A percentile compares a stretch with the other conserved stretches of the same genome.
Conservation (phyloP, 2,888 invertebrate species). For the Pseudolycoriella hygida region DNA sequence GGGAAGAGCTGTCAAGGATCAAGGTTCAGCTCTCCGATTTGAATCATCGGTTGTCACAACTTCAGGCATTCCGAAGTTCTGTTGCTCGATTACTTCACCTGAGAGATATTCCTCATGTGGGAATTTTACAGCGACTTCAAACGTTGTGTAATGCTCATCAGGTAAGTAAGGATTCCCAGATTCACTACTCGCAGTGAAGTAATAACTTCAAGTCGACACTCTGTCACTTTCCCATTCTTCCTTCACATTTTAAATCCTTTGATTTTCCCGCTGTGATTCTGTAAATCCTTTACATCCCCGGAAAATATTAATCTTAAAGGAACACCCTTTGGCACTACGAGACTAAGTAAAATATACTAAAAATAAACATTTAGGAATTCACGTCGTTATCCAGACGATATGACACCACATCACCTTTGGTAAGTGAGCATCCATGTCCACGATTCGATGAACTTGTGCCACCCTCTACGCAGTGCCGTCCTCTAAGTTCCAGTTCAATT, state of each 20-base stretch:
- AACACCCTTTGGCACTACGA: no score
- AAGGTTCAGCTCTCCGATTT: slow-evolving; percentile 59
- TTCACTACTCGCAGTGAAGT: no score
- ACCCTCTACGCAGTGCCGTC: slow-evolving; percentile 22
- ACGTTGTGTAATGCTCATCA: slow-evolving; percentile 74
- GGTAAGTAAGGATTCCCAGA: slow-evolving; percentile 28
- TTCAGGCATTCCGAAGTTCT: slow-evolving; percentile 59
- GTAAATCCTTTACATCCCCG: no score
- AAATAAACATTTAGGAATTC: slow-evolving; percentile 37
- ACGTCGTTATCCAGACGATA: slow-evolving; percentile 63
- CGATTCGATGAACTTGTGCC: slow-evolving; percentile 24
- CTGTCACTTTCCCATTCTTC: no score
- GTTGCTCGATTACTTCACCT: slow-evolving; percentile 58
- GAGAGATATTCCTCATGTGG: slow-evolving; percentile 54
- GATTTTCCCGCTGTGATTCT: no score
- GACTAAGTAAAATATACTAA: no score
- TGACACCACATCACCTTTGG: slow-evolving; percentile 30
- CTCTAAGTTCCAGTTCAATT: slow-evolving; percentile 18
- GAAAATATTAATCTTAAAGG: no score
- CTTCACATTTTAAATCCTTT: no score
- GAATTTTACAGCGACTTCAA: slow-evolving; percentile 58
- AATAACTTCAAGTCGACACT: no score
- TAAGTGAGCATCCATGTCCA: slow-evolving; percentile 23
- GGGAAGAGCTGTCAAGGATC: slow-evolving; percentile 56
- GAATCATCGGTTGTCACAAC: slow-evolving; percentile 56